phyloP scores from a whole-genome alignment of 1,140 invertebrate genomes.

The Aphelinus certus region DNA sequence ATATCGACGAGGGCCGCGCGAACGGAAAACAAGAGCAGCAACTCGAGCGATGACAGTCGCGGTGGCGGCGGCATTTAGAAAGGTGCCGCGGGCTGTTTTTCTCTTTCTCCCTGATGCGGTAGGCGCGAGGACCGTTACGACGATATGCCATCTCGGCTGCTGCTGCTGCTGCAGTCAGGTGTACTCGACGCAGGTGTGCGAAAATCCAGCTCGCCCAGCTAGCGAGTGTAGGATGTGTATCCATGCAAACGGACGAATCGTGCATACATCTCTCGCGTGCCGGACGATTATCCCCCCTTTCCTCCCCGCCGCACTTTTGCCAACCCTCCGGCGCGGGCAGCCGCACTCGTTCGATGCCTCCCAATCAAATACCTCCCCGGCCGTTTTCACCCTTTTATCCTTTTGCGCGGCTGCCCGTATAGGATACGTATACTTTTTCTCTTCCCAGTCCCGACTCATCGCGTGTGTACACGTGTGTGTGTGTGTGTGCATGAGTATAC shows the following conservation, averaged over 20 bases:
- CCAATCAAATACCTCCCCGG: background rate
- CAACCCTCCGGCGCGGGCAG: background rate
- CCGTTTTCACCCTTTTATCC: background rate
- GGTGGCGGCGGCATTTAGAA: conserved; percentile 11
- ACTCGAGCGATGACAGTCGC: background rate
- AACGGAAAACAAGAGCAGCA: conserved; percentile 10
- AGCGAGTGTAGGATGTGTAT: no score
- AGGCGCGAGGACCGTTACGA: background rate
- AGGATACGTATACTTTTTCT: no score
- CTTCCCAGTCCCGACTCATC: background rate
- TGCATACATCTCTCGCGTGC: conserved; percentile 5
- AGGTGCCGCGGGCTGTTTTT: background rate
- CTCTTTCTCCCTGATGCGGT: background rate
- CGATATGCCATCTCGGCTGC: no score
- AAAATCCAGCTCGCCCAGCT: background rate
- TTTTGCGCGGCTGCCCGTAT: no score
- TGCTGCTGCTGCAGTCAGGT: no score
- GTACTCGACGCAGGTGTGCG: background rate
- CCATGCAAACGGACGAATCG: background rate
- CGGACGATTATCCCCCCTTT: background rate
- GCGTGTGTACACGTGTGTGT: background rate
- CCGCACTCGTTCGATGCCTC: background rate
- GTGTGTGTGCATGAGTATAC: no score
- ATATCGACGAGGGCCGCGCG: background rate
- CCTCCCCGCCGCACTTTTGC: background rate